Base-by-base conservation (phyloP, 1,140 invertebrate genomes). In the Tetragnatha versicolor region DNA sequence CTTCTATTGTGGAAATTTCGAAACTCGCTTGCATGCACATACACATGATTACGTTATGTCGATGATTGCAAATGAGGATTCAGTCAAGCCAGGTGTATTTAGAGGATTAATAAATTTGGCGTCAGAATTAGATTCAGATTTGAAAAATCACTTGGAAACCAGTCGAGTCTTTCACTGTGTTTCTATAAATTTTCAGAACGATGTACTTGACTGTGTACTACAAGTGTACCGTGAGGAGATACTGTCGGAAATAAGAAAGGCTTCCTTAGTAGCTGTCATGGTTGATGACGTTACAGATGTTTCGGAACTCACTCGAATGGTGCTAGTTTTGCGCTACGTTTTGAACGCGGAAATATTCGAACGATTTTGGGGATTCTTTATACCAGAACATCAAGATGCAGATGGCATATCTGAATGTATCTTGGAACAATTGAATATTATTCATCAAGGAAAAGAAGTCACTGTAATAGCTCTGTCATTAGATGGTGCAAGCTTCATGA, bases 141-240 rank as follows among this genome's bases (percentile, higher is more conserved):
- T 70, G 12, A 70, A 53, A 31, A 70, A 70, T 53, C 68, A 47
- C 45, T 49, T 69, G 31, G 6, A 69, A 69, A 69, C 45, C 45
- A 69, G 66, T 81, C 27, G 1, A 29, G 55, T 60, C 6, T 69
- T 61, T 37, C 61, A 73, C 72, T 53, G 68, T 60, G 66, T 79
- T 63, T 78, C 72, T 63, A 81, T 78, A 75, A 61, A 53, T 37
- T 78, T 81, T 78, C 63, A 78, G 73, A 69, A 81, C 79, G 73
- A 79, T 10, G 37, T 81, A 49, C 76, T 72, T 45, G 55, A 79
- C 66, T 72, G 65, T 35, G 51, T 81, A 39, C 63, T 63, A 35
- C 60, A 33, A 35, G 37, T 63, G 37, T 63, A 39, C 31, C 31
- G 37, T 35, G 81, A 84, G 72, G 49, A 83, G 77, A 83, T 85